Evolutionary conservation across 2,797 vertebrate species (phyloP).

Genomic region (Triplophysa bombifrons): DNA sequence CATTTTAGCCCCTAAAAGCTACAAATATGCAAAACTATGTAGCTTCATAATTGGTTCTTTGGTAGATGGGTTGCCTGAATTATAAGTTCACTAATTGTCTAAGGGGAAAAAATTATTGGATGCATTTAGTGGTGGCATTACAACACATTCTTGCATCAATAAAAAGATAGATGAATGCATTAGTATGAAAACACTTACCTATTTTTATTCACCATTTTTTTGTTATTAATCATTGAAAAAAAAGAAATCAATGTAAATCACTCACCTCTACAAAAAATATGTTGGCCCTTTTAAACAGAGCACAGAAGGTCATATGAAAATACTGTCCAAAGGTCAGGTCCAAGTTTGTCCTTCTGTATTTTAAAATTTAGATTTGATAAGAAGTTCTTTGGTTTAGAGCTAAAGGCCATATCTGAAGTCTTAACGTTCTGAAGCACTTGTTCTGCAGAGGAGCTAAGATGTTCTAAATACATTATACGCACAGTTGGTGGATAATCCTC

Average conservation of each 20-base stretch:
- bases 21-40: conserved; percentile 6
- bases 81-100: not conserved
- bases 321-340: not conserved
- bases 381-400: conserved; percentile 3
- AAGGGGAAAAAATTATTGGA: not conserved
- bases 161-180: not conserved
- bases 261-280: not conserved
- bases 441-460: not conserved
- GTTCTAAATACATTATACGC: conserved; percentile 14
- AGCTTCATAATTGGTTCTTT: not conserved
- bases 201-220: too few species aligned
- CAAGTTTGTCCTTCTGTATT: conserved; percentile 9
- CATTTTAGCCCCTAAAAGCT: conserved; percentile 1
- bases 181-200: not conserved
- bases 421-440: not conserved
- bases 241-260: too few species aligned
- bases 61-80: not conserved
- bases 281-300: not conserved
- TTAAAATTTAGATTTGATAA: not conserved
- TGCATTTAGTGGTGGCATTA: not conserved
- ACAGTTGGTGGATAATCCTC: conserved; percentile 27
- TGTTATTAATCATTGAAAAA: too few species aligned
- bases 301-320: not conserved
- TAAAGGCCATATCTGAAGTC: not conserved
- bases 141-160: not conserved